phyloP scores from a whole-genome alignment of 1,140 invertebrate genomes.

The Drosophila pallidifrons region DNA sequence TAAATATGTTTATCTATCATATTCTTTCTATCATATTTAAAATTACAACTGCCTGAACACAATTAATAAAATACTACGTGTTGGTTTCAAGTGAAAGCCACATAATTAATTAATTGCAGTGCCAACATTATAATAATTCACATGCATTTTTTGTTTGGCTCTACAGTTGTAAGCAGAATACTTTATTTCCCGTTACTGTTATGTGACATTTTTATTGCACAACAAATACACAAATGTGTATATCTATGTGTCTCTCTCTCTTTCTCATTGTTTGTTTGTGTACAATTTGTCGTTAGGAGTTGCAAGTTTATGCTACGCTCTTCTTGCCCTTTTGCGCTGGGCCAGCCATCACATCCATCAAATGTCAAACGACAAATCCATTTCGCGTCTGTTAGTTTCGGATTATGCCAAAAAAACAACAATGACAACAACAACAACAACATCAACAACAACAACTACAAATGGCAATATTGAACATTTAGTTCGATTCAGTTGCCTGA shows the following conservation, averaged over 20 bases:
- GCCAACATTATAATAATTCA: constrained; percentile 55
- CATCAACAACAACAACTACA: constrained; percentile 53
- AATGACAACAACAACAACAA: constrained; percentile 19
- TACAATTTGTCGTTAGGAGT: constrained; percentile 27
- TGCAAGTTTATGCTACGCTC: neutral
- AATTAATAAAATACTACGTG: constrained; percentile 32
- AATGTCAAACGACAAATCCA: constrained; percentile 73
- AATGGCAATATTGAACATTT: constrained; percentile 48
- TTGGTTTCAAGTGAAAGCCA: constrained; percentile 33
- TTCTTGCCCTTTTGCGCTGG: constrained; percentile 14
- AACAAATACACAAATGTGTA: neutral
- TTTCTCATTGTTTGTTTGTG: constrained; percentile 5
- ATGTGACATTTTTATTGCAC: constrained; percentile 43
- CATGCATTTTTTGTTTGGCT: constrained; percentile 14
- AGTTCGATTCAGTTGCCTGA: constrained; percentile 43
- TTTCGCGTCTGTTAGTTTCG: constrained; percentile 73
- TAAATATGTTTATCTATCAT: too few species aligned
- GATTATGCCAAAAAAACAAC: constrained; percentile 65
- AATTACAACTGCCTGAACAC: neutral
- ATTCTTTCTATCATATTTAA: too few species aligned
- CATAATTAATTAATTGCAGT: constrained; percentile 68
- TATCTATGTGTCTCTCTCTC: neutral
- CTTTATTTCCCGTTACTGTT: constrained; percentile 22
- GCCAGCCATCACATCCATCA: constrained; percentile 64
- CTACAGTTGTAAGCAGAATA: neutral